Percentiles rank a stretch among this genome's conserved stretches.
These are phyloP conservation scores for Thereva nobilitata DNA, from an alignment of 2,888 invertebrate species.

Conservation along the genomic window DNA sequence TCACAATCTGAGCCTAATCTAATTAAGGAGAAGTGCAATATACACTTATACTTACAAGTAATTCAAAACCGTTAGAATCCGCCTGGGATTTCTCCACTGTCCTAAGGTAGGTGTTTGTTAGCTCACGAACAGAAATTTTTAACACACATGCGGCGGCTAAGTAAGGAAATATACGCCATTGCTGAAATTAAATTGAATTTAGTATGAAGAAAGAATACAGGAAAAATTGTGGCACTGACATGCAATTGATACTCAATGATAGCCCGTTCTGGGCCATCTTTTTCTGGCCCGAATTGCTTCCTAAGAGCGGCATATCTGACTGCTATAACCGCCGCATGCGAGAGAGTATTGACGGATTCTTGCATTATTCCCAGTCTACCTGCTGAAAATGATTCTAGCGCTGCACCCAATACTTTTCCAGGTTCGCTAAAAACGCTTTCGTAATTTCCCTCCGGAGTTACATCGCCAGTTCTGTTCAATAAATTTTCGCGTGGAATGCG, in stretches of 20 bases:
- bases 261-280: constrained; percentile 67
- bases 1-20: too few species aligned
- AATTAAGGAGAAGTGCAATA: too few species aligned
- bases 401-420: constrained; percentile 80
- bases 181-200: constrained; percentile 58
- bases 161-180: constrained; percentile 73
- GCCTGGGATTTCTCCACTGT: constrained; percentile 68
- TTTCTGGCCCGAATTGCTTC: constrained; percentile 75
- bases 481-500: constrained; percentile 83
- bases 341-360: constrained; percentile 60
- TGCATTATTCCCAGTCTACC: constrained; percentile 76
- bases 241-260: constrained; percentile 82
- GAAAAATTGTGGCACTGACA: constrained; percentile 55
- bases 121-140: constrained; percentile 67
- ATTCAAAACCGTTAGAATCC: constrained; percentile 56
- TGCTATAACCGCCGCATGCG: constrained; percentile 71
- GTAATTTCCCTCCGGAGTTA: constrained; percentile 84
- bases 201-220: not conserved
- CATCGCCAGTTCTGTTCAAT: constrained; percentile 86
- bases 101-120: constrained; percentile 68
- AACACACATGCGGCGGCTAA: constrained; percentile 67
- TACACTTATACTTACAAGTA: constrained; percentile 49
- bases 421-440: constrained; percentile 90
- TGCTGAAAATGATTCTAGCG: constrained; percentile 83
- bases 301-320: constrained; percentile 78